These are phyloP conservation scores for Calephelis perditalis DNA, from an alignment of 2,888 invertebrate genomes.

Conservation along the genomic window DNA sequence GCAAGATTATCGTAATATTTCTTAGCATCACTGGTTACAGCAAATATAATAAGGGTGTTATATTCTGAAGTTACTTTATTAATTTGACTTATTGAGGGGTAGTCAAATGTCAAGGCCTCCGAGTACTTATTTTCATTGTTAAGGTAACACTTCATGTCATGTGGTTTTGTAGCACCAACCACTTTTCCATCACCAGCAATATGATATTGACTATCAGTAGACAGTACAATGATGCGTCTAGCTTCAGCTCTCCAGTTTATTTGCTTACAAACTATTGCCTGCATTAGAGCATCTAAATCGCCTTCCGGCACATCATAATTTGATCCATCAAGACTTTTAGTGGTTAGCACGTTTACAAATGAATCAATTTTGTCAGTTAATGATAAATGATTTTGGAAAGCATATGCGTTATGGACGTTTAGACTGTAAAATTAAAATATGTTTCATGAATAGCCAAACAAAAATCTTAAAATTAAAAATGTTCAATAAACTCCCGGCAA, in stretches of 20 bases:
- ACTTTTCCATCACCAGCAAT: constrained; percentile 89
- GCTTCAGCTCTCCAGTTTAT: constrained; percentile 87
- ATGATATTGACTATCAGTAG: constrained; percentile 89
- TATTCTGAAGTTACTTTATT: constrained; percentile 80
- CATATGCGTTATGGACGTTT: constrained; percentile 29
- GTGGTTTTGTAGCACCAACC: constrained; percentile 81
- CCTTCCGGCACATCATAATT: constrained; percentile 88
- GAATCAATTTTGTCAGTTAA: constrained; percentile 77
- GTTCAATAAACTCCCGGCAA: too few relatives aligned
- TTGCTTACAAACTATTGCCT: constrained; percentile 84
- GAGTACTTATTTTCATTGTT: constrained; percentile 72
- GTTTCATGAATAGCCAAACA: too few relatives aligned
- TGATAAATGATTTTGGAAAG: constrained; percentile 84
- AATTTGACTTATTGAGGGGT: constrained; percentile 87
- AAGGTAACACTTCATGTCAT: constrained; percentile 84
- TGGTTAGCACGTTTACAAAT: constrained; percentile 52
- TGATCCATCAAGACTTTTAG: constrained; percentile 10
- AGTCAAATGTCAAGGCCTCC: constrained; percentile 76
- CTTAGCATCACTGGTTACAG: constrained; percentile 69
- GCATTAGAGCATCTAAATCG: constrained; percentile 92
- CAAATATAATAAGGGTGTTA: constrained; percentile 88
- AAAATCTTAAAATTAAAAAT: too few relatives aligned
- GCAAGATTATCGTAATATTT: constrained; percentile 73
- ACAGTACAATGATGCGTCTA: constrained; percentile 85
- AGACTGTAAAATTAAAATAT: neutral